These are phyloP conservation scores for Axinella damicornis DNA, from an alignment of 37 sponge, comb jelly and placozoan genomes.

Conservation along the genomic window DNA sequence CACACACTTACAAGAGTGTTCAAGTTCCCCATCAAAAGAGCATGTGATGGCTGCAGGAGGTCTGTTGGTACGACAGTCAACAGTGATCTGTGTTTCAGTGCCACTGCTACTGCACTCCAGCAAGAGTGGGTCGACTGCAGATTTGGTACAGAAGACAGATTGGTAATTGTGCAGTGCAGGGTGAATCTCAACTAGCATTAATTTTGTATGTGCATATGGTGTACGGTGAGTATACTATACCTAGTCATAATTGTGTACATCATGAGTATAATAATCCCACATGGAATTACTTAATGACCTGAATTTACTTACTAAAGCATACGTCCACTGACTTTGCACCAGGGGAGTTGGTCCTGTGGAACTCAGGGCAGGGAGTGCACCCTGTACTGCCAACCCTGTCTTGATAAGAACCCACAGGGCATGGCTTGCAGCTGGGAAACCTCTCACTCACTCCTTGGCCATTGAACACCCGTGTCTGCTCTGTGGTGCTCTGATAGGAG, in stretches of 20 bases:
- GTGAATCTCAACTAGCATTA: too few relatives aligned
- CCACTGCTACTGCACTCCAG: background rate
- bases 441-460: background rate
- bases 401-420: background rate
- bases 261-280: too few relatives aligned
- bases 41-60: background rate
- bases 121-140: conserved; percentile 1
- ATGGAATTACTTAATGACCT: background rate
- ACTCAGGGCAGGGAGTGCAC: background rate
- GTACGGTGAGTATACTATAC: too few relatives aligned
- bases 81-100: background rate
- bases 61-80: conserved; percentile 7
- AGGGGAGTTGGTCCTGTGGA: background rate
- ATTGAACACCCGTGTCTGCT: background rate
- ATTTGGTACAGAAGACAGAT: background rate
- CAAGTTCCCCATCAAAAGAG: too few relatives aligned
- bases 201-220: too few relatives aligned
- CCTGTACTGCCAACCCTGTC: background rate
- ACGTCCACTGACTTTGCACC: background rate
- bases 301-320: conserved; percentile 4
- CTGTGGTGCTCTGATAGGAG: background rate
- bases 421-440: background rate
- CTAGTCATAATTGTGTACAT: too few relatives aligned
- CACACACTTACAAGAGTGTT: too few relatives aligned
- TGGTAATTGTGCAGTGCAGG: too few relatives aligned